A percentile compares a stretch with the other conserved stretches of the same genome.
Conservation (phyloP, 2,113 vertebrate genomes). For the Macheiramphus alcinus region DNA sequence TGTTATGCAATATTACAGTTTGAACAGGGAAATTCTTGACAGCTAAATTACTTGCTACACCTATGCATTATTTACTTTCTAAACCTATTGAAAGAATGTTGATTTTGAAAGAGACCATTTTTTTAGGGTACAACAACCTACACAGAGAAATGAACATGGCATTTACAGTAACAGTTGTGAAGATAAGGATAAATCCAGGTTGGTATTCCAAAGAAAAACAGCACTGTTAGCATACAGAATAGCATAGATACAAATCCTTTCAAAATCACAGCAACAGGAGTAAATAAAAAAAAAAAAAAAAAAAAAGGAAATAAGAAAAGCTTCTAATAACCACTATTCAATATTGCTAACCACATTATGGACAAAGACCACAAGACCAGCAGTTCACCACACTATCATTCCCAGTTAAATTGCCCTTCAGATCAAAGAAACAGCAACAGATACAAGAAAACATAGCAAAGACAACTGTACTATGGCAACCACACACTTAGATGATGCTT, state of each 20-base stretch:
- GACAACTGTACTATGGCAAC: neutral
- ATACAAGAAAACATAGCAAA: neutral
- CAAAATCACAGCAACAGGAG: neutral
- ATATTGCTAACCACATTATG: neutral
- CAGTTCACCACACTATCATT: neutral
- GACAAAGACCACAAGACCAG: neutral
- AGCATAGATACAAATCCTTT: neutral
- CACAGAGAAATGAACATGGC: neutral
- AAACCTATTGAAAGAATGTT: neutral
- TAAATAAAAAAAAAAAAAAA: neutral
- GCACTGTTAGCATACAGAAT: neutral
- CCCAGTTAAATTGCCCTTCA: neutral
- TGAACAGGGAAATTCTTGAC: neutral
- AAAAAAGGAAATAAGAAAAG: neutral
- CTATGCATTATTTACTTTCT: neutral
- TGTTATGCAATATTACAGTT: neutral
- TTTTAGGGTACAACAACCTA: neutral
- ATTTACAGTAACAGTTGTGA: neutral
- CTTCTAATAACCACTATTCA: neutral
- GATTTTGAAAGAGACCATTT: neutral
- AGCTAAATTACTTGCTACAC: neutral
- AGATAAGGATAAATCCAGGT: neutral
- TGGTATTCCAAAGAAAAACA: neutral
- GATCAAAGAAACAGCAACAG: neutral
- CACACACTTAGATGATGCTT: fast-evolving